Percentiles rank a stretch among this genome's conserved stretches.
Evolutionary conservation across 1,140 invertebrate genomes (phyloP).

Genomic region (Arion vulgaris): DNA sequence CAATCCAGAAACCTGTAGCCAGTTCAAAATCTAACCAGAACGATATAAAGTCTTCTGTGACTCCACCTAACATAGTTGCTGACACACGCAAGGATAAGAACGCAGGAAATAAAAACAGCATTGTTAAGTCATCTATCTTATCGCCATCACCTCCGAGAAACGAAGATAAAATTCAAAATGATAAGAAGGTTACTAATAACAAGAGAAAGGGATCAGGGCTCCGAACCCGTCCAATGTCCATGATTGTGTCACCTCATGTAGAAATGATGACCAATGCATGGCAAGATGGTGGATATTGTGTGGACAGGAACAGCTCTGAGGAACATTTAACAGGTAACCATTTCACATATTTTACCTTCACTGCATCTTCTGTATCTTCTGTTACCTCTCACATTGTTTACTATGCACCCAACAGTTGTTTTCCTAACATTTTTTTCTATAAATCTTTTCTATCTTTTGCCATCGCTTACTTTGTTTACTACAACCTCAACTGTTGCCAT

Average conservation of each 20-base stretch:
- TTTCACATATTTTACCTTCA: not conserved
- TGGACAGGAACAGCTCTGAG: constrained; percentile 50
- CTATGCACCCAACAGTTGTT: too few relatives aligned
- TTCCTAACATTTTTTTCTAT: too few relatives aligned
- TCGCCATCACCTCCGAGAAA: constrained; percentile 7
- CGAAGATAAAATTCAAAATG: constrained; percentile 10
- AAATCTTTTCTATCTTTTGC: too few relatives aligned
- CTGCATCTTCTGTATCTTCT: too few relatives aligned
- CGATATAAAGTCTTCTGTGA: not conserved
- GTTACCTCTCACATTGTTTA: too few relatives aligned
- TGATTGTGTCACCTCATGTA: constrained; percentile 53
- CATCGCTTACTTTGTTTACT: too few relatives aligned
- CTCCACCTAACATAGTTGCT: not conserved
- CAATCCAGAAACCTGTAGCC: not conserved
- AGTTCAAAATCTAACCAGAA: not conserved
- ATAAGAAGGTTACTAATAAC: constrained; percentile 21
- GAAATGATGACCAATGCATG: constrained; percentile 40
- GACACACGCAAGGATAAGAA: not conserved
- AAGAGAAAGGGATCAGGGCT: constrained; percentile 40
- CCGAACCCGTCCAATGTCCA: constrained; percentile 56
- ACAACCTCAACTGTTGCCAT: too few relatives aligned
- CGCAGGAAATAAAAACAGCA: not conserved
- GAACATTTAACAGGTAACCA: constrained; percentile 48
- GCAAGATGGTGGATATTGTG: constrained; percentile 52
- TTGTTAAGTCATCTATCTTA: not conserved